Percentiles rank a stretch among this genome's conserved stretches.
Evolutionary conservation across 2,797 vertebrate genomes (phyloP).

Genomic region (Odontamblyopus lacepedii): DNA sequence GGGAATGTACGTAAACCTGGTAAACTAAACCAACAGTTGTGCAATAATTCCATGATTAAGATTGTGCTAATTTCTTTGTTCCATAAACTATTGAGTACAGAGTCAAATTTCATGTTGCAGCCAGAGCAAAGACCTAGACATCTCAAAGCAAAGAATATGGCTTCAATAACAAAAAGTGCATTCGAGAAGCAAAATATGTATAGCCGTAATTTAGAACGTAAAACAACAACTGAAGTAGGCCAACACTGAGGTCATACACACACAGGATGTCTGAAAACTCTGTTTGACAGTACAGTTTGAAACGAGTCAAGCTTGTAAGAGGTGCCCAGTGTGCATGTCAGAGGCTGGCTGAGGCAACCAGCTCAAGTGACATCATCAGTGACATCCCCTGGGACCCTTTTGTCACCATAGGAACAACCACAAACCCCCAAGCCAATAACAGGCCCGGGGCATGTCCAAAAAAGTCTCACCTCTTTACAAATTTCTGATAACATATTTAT

Average conservation of each 20-base stretch:
- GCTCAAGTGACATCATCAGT: conserved; percentile 60
- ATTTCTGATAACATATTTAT: conserved; percentile 15
- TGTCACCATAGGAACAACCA: conserved; percentile 15
- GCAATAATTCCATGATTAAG: background rate
- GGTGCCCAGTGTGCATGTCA: conserved; percentile 42
- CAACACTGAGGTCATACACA: conserved; percentile 80
- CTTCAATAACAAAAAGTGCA: conserved; percentile 76
- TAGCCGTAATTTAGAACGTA: conserved; percentile 20
- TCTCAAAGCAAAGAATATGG: conserved; percentile 75
- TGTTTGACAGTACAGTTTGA: conserved; percentile 86
- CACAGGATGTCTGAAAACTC: conserved; percentile 83
- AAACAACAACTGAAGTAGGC: conserved; percentile 64
- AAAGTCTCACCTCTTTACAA: conserved; percentile 10
- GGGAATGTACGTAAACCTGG: background rate
- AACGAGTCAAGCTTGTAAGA: conserved; percentile 72
- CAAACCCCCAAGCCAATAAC: conserved; percentile 35
- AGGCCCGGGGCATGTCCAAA: conserved; percentile 5
- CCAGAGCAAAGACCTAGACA: conserved; percentile 30
- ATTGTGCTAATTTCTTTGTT: conserved; percentile 8
- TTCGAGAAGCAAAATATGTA: conserved; percentile 74
- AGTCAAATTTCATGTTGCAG: conserved; percentile 33
- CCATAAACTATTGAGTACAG: background rate
- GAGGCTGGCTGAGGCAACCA: conserved; percentile 54
- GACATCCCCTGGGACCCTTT: conserved; percentile 35
- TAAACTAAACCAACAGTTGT: background rate